Evolutionary conservation across 2,888 invertebrate genomes (phyloP), one percentile per base, ranked within the genome.

Genomic region (Aleiodes testaceus): DNA sequence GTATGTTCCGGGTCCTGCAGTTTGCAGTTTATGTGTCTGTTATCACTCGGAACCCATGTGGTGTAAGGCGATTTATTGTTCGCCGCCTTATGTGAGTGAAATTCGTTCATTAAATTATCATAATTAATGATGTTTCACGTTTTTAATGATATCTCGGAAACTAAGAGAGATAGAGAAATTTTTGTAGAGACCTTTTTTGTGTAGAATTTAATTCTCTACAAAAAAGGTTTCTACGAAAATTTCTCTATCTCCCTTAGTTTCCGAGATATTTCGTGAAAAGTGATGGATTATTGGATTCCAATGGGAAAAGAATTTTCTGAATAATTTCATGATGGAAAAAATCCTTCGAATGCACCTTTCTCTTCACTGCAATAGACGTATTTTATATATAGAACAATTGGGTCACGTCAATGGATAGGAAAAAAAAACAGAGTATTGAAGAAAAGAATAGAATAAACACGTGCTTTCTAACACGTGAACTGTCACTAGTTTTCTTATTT

Each of bases 31-130:
- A 77, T 95, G 95, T 85, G 95, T 95, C 66, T 95, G 95, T 88
- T 95, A 95, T 89, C 94, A 95, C 88, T 93, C 93, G 30, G 92
- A 94, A 84, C 95, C 95, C 64, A 92, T 93, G 91, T 95, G 95
- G 95, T 95, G 95, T 87, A 93, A 94, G 88, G 94, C 95, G 66
- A 95, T 95, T 83, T 95, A 93, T 88, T 95, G 95, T 87, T 93
- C 94, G 86, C 95, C 95, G 70, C 95, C 95, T 78, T 94, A 94
- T 88, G 95, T 95, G 85, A 92, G 94, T 91, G 84, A 63, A 16
- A 11, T 18, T 45, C 3, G 16, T n/a, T n/a, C n/a, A n/a, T n/a
- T n/a, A n/a, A n/a, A n/a, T n/a, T n/a, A n/a, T n/a, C 26, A 26
- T 26, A 26, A 26, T 26, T 26, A 2, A 26, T 26, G 26, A 26